Percentiles rank a stretch among this genome's conserved stretches.
Evolutionary conservation across 2,113 vertebrate species (phyloP).

Genomic region (Apodemus speciosus): DNA sequence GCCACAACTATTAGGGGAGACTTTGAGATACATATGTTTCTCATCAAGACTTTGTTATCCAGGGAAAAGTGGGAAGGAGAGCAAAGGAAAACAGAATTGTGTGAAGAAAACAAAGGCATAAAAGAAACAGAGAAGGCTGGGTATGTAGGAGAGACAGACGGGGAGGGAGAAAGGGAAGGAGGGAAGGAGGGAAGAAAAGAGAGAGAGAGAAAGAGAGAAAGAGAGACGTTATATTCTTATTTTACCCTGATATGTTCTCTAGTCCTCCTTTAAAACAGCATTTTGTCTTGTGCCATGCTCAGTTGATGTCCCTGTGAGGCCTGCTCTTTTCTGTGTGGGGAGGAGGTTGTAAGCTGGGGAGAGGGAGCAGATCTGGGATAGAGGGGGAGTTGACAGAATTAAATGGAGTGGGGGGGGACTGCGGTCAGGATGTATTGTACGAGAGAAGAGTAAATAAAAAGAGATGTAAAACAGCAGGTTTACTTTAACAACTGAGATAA

Average conservation of each 20-base stretch:
- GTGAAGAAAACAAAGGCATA: background rate
- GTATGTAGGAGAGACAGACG: background rate
- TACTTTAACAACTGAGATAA: constrained; percentile 61
- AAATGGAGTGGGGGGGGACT: background rate
- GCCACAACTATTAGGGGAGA: background rate
- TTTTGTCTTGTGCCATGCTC: constrained; percentile 19
- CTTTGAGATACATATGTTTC: constrained; percentile 45
- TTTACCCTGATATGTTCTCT: constrained; percentile 42
- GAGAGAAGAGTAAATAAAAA: background rate
- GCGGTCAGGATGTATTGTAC: background rate
- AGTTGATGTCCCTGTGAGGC: background rate
- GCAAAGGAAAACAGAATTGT: constrained; percentile 17
- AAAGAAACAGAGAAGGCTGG: background rate
- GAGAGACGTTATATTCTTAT: background rate
- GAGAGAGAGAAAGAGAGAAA: background rate
- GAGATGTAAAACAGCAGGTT: constrained; percentile 48
- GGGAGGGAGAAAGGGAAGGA: background rate
- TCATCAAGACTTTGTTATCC: constrained; percentile 15
- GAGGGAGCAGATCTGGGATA: background rate
- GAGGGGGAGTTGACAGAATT: background rate
- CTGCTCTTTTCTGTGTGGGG: background rate
- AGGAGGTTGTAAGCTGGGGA: background rate
- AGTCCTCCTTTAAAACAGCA: constrained; percentile 62
- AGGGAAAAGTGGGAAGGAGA: constrained; percentile 28
- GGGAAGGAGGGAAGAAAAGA: too few relatives aligned